Evolutionary conservation across 2,888 invertebrate genomes (phyloP), one percentile per base, ranked within the genome.

Genomic region (Sinopyrophorus schimmeli): DNA sequence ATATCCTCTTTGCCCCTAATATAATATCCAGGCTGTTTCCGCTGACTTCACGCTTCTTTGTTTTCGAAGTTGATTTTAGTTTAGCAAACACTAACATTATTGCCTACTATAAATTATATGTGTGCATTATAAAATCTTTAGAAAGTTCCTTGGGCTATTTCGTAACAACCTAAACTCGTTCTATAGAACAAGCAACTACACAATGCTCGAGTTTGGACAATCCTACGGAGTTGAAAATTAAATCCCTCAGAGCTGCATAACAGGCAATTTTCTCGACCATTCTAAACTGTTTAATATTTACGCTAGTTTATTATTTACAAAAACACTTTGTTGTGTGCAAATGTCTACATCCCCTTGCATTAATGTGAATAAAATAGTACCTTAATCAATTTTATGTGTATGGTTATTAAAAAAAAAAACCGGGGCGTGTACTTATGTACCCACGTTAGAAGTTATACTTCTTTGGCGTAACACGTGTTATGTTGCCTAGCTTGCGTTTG

Each of bases 11-110:
- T 21, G 14, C 35, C 32, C 24, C 17, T 35, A 21, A 35, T 20
- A 35, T 35, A 35, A 35, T 35, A 35, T 24, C 35, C 23, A 24
- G 15, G 23, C 17, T 24, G 35, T 35, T 35, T 35, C 35, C 24
- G 35, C 14, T 9, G 9, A 24, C 35, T 35, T 24, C 24, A 16
- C 11, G 15, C 35, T 32, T 32, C 32, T 35, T 35, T 35, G 35
- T 35, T 35, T 35, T 23, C 35, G 12, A 18, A 35, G 35, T 35
- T 24, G 23, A 35, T 35, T 35, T 35, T 35, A 23, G 24, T 24
- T 23, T 9, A 4, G 24, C 35, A 35, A 35, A 35, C 23, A 35
- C 6, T 23, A 16, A 35, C 24, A 35, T 35, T 35, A 35, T 35
- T 35, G 15, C 15, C 24, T 35, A 23, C 7, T 17, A 21, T 35